Evolutionary conservation across 2,888 invertebrate species (phyloP).

Genomic region (Eulithis prunata): DNA sequence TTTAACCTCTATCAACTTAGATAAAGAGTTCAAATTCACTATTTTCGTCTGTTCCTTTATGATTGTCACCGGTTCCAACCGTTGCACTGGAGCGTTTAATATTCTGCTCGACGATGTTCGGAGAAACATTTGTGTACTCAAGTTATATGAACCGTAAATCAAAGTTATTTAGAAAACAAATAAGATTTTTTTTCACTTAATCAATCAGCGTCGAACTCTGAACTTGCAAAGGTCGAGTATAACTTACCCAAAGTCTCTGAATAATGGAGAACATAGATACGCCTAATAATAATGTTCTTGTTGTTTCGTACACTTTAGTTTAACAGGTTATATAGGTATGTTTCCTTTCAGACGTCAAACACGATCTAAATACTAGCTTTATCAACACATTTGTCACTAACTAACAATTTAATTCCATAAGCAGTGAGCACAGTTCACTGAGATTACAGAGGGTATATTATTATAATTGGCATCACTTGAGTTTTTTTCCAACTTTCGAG

Average conservation of each 20-base stretch:
- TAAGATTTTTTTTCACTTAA: slow-evolving; percentile 8
- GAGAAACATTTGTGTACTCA: slow-evolving; percentile 27
- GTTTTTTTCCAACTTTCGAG: slow-evolving; percentile 37
- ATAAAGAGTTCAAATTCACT: slow-evolving; percentile 43
- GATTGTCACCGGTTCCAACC: slow-evolving; percentile 39
- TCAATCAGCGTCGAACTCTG: slow-evolving; percentile 5
- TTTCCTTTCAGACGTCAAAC: too few relatives aligned
- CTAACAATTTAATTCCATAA: slow-evolving; percentile 1
- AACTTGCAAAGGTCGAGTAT: too few relatives aligned
- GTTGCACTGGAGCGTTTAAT: slow-evolving; percentile 37
- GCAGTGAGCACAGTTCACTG: slow-evolving; percentile 13
- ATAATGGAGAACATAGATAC: too few relatives aligned
- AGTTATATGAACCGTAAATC: slow-evolving; percentile 23
- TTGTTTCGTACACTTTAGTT: too few relatives aligned
- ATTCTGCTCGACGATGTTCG: slow-evolving; percentile 32
- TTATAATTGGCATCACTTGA: slow-evolving; percentile 36
- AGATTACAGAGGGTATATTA: slow-evolving; percentile 33
- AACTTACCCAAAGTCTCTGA: too few relatives aligned
- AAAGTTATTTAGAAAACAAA: slow-evolving; percentile 9
- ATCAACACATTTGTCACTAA: not conserved
- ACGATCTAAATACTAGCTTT: not conserved
- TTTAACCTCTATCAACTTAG: slow-evolving; percentile 47
- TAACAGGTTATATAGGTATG: too few relatives aligned
- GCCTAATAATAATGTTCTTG: too few relatives aligned
- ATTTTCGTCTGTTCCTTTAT: slow-evolving; percentile 13